phyloP scores from a whole-genome alignment of 2,888 invertebrate species.

The Schizotus pectinicornis region DNA sequence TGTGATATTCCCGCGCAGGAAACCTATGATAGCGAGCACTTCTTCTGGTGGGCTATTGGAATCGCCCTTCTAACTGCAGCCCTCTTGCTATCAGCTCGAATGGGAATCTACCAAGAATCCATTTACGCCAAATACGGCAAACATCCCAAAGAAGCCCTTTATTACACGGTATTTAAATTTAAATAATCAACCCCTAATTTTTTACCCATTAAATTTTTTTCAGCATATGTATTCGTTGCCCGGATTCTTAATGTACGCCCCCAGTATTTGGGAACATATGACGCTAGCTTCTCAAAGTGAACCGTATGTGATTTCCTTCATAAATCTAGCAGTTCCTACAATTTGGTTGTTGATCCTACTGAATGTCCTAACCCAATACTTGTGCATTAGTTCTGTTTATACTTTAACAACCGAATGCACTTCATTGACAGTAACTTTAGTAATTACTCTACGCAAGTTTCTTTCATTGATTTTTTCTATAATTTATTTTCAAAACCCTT shows the following conservation, averaged over 20 bases:
- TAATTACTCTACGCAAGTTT: conserved; percentile 95
- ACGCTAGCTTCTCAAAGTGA: conserved; percentile 73
- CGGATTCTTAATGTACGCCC: conserved; percentile 79
- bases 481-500: conserved; percentile 91
- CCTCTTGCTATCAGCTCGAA: conserved; percentile 88
- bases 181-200: conserved; percentile 5
- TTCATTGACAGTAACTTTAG: conserved; percentile 92
- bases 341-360: conserved; percentile 79
- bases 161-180: conserved; percentile 70
- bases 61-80: conserved; percentile 85
- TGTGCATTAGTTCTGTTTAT: conserved; percentile 96
- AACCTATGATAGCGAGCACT: conserved; percentile 62
- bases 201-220: conserved; percentile 45
- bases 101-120: conserved; percentile 92
- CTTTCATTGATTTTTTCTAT: conserved; percentile 95
- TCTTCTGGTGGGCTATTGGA: conserved; percentile 72
- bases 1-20: conserved; percentile 56
- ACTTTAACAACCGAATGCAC: conserved; percentile 92
- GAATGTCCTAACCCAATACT: conserved; percentile 87
- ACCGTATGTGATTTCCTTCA: conserved; percentile 62
- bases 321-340: conserved; percentile 71
- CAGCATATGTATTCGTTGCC: conserved; percentile 90
- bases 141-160: conserved; percentile 87
- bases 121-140: conserved; percentile 86
- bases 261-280: conserved; percentile 80